Evolutionary conservation across 2,888 invertebrate species (phyloP).

Genomic region (Dromius quadrimaculatus): DNA sequence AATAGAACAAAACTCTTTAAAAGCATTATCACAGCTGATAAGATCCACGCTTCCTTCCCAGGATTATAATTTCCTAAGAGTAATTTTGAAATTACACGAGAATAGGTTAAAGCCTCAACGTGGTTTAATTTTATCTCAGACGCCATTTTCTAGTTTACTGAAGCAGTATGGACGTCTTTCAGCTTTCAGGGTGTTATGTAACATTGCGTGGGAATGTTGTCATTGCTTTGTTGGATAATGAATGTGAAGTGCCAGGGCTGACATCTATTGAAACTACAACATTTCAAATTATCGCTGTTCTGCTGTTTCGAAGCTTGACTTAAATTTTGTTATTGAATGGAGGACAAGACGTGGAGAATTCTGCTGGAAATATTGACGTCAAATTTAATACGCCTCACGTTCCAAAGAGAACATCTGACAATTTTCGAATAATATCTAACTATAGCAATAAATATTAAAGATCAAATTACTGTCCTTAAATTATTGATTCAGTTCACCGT

Average conservation of each 20-base stretch:
- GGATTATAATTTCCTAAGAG: constrained; percentile 5
- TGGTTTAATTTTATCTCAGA: neutral
- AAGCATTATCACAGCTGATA: neutral
- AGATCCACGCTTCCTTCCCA: neutral
- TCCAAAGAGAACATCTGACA: no score
- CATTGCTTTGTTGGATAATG: constrained; percentile 1
- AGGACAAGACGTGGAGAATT: no score
- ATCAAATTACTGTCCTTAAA: no score
- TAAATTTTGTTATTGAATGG: constrained; percentile 1
- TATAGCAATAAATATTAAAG: no score
- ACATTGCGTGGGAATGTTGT: neutral
- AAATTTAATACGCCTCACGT: no score
- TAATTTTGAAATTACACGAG: constrained; percentile 23
- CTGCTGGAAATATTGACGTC: no score
- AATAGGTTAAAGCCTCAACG: neutral
- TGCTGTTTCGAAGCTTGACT: no score
- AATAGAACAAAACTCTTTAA: neutral
- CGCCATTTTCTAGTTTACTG: constrained; percentile 5
- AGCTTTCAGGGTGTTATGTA: neutral
- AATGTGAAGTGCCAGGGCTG: neutral
- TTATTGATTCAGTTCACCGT: no score
- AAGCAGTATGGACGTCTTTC: neutral
- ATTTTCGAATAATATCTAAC: no score
- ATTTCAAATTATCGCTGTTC: constrained; percentile 2
- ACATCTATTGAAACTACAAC: neutral